Conservation (phyloP, 1,140 invertebrate species). For the Panulirus ornatus region DNA sequence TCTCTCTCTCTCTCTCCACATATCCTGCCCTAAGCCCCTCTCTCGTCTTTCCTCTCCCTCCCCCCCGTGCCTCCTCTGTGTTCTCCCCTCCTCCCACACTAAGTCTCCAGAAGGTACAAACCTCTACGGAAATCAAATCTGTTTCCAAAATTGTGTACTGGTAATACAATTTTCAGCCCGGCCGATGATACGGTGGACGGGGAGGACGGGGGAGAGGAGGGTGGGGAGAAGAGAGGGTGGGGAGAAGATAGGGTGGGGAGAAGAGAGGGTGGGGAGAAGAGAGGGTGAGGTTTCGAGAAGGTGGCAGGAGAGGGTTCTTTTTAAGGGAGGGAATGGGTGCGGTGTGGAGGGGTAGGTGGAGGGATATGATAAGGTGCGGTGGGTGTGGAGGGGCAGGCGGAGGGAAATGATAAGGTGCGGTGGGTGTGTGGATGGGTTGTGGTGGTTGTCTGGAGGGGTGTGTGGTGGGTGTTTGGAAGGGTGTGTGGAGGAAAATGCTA, state of each 20-base stretch:
- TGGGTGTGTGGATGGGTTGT: background rate
- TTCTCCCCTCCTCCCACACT: background rate
- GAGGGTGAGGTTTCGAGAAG: background rate
- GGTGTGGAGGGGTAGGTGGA: background rate
- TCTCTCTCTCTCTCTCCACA: background rate
- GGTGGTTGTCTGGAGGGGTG: background rate
- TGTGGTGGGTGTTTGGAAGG: background rate
- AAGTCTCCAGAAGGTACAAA: conserved; percentile 18
- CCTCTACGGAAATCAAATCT: conserved; percentile 61
- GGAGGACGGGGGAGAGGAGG: background rate
- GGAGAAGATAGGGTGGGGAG: background rate
- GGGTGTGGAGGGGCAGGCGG: background rate
- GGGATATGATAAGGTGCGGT: background rate
- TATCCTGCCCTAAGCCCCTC: background rate
- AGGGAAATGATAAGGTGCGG: background rate
- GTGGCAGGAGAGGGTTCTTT: no score
- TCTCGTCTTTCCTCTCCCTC: conserved; percentile 8
- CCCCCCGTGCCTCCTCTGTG: background rate
- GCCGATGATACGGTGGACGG: conserved; percentile 31
- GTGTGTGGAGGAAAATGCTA: background rate
- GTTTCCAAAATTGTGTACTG: conserved; percentile 64
- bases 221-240: background rate
- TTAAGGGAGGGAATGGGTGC: background rate
- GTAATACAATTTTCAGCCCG: conserved; percentile 57
- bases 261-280: background rate